Percentiles rank a stretch among this genome's conserved stretches.
Conservation (phyloP, 2,113 vertebrate genomes). For the Falco punctatus region DNA sequence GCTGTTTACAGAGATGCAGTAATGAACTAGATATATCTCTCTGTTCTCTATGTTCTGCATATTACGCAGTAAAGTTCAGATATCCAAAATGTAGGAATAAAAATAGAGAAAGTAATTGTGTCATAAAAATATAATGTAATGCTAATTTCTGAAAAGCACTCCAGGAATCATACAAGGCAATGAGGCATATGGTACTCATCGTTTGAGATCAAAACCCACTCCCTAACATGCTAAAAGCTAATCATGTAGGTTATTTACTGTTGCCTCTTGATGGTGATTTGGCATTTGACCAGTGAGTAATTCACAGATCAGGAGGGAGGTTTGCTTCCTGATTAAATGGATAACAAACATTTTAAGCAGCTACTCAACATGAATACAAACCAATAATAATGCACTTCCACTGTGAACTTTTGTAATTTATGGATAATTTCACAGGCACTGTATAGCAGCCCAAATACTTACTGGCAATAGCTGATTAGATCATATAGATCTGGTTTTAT, state of each 20-base stretch:
- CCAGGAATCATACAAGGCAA: background rate
- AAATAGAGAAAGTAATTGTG: background rate
- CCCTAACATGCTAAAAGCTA: constrained; percentile 24
- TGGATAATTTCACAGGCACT: constrained; percentile 13
- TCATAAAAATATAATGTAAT: background rate
- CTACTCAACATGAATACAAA: constrained; percentile 1
- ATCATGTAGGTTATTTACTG: constrained; percentile 36
- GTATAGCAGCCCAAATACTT: background rate
- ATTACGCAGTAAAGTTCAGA: background rate
- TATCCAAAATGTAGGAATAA: background rate
- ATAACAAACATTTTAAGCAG: constrained; percentile 36
- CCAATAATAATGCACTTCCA: background rate
- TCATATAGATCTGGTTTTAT: background rate
- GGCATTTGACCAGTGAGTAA: constrained; percentile 43
- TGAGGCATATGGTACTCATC: constrained; percentile 5
- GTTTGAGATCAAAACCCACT: constrained; percentile 15
- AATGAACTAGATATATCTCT: background rate
- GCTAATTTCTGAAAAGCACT: constrained; percentile 21
- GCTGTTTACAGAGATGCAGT: background rate
- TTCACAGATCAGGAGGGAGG: constrained; percentile 1
- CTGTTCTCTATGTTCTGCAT: background rate
- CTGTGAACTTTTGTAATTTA: constrained; percentile 11
- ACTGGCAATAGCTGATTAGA: background rate
- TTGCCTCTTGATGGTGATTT: constrained; percentile 10
- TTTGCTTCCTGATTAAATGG: constrained; percentile 40